Evolutionary conservation across 1,140 invertebrate genomes (phyloP).

Genomic region (Drosophila parabipectinata): DNA sequence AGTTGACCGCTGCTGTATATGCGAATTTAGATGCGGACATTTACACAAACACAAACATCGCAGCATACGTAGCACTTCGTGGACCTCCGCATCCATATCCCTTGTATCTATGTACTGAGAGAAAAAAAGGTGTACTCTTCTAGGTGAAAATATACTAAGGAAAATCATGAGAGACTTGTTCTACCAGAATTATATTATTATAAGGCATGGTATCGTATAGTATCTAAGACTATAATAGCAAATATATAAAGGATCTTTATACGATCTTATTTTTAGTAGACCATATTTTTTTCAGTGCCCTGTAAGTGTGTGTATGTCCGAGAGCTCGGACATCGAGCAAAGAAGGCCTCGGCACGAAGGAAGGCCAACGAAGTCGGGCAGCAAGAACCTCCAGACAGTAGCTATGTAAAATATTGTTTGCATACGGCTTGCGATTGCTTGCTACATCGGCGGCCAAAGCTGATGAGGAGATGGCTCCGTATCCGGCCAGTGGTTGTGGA

Average conservation of each 20-base stretch:
- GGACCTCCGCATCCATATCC: conserved; percentile 36
- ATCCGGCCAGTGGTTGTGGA: conserved; percentile 20
- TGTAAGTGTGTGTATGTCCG: conserved; percentile 29
- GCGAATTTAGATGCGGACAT: conserved; percentile 83
- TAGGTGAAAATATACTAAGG: not conserved
- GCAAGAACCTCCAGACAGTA: conserved; percentile 72
- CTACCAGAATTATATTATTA: too few relatives aligned
- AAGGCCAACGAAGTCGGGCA: conserved; percentile 75
- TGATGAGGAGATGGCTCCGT: conserved; percentile 59
- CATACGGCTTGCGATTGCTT: conserved; percentile 83
- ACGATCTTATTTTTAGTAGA: too few relatives aligned
- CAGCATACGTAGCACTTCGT: conserved; percentile 45
- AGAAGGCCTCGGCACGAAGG: conserved; percentile 69
- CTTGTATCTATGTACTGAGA: conserved; percentile 13
- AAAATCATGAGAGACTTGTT: too few relatives aligned
- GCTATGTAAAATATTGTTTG: conserved; percentile 83
- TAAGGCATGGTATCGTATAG: too few relatives aligned
- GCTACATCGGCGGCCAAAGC: conserved; percentile 68
- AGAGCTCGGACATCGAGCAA: conserved; percentile 68
- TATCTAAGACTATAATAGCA: too few relatives aligned
- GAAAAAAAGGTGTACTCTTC: not conserved
- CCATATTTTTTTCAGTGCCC: not conserved
- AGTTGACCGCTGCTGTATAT: conserved; percentile 84
- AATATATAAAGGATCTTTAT: too few relatives aligned
- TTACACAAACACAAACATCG: conserved; percentile 73